Evolutionary conservation across 92 coral and sea anemone genomes (phyloP).

Genomic region (Paragorgia papillata): DNA sequence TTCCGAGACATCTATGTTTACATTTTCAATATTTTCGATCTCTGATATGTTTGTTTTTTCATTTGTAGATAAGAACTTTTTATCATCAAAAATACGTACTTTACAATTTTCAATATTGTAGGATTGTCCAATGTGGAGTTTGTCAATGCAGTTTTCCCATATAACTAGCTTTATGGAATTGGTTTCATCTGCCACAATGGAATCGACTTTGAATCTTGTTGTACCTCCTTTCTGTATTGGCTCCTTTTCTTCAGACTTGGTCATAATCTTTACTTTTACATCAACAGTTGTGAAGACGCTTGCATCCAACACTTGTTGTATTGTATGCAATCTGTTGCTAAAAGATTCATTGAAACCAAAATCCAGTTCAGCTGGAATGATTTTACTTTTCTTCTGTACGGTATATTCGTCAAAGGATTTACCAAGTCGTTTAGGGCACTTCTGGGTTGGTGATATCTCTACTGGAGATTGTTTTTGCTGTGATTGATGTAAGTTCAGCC

Average conservation of each 20-base stretch:
- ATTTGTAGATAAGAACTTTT: conserved; percentile 62
- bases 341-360: conserved; percentile 49
- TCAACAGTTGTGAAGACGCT: conserved; percentile 60
- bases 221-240: background rate
- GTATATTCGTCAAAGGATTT: too few species aligned
- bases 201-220: too few species aligned
- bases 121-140: background rate
- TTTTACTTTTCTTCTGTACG: too few species aligned
- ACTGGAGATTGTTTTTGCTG: too few species aligned
- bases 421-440: conserved; percentile 12
- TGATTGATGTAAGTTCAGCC: too few species aligned
- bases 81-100: conserved; percentile 57
- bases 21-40: conserved; percentile 51
- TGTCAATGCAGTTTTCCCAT: conserved; percentile 44
- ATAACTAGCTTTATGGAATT: conserved; percentile 55
- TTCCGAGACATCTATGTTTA: conserved; percentile 38
- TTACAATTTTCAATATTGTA: conserved; percentile 32
- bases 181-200: too few species aligned
- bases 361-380: conserved; percentile 57
- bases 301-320: conserved; percentile 59
- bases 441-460: too few species aligned
- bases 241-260: conserved; percentile 23
- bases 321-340: conserved; percentile 57
- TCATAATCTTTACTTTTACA: conserved; percentile 65
- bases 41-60: conserved; percentile 54